Conservation (phyloP, 2,113 vertebrate genomes). For the Garra rufa region DNA sequence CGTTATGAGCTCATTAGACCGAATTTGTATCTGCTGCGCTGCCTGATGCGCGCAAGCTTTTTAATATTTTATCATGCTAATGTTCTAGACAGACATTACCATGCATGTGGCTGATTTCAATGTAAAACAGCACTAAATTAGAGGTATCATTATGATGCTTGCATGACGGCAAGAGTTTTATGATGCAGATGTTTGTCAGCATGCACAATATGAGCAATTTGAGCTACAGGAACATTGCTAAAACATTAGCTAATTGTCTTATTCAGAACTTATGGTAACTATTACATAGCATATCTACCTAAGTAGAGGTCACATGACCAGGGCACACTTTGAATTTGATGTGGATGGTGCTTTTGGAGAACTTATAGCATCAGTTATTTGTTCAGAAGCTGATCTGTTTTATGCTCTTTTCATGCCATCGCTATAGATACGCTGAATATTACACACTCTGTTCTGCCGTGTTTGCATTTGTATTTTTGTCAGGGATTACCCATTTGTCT, state of each 20-base stretch:
- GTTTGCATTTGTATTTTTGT: constrained; percentile 21
- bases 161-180: background rate
- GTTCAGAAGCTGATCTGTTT: background rate
- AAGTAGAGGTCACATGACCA: background rate
- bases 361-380: background rate
- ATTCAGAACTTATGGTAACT: constrained; percentile 1
- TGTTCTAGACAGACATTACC: background rate
- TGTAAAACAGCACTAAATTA: constrained; percentile 11
- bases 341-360: background rate
- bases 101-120: constrained; percentile 17
- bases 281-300: background rate
- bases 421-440: background rate
- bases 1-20: background rate
- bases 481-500: constrained; percentile 6
- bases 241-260: background rate
- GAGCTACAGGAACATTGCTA: background rate
- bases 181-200: constrained; percentile 10
- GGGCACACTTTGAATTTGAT: constrained; percentile 27
- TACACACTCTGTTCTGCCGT: background rate
- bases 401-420: background rate
- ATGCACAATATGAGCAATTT: background rate
- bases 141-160: background rate
- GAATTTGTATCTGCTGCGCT: background rate
- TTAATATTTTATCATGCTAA: constrained; percentile 19
- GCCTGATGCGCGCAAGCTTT: background rate